Conservation (phyloP, 2,113 vertebrate species). For the Ptychochromis oligacanthus region DNA sequence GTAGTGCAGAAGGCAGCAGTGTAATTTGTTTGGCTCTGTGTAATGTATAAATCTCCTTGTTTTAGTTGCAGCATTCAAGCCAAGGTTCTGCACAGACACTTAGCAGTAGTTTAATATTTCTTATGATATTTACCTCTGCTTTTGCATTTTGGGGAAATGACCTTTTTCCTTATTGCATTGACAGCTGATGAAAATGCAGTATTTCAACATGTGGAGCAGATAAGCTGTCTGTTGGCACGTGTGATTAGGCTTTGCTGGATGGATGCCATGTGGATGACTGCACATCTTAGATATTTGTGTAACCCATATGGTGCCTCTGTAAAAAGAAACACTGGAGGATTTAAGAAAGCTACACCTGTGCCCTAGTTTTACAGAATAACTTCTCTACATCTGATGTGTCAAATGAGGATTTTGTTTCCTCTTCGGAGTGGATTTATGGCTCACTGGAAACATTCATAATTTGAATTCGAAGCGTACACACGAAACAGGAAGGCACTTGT, state of each 20-base stretch:
- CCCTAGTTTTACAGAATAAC: neutral
- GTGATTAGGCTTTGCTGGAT: neutral
- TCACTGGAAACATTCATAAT: neutral
- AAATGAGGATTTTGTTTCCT: neutral
- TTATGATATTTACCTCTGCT: neutral
- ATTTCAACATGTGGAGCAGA: neutral
- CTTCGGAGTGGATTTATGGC: neutral
- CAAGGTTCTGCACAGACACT: neutral
- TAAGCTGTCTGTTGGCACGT: neutral
- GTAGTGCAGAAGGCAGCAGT: neutral
- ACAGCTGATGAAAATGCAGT: rapidly evolving
- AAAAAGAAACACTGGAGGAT: neutral
- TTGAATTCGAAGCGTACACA: constrained; percentile 2
- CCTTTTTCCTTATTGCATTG: neutral
- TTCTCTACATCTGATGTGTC: neutral
- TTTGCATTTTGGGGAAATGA: neutral
- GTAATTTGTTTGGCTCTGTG: neutral
- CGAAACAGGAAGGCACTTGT: constrained; percentile 60
- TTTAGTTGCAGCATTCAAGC: neutral
- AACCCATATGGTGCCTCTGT: neutral
- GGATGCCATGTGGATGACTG: neutral
- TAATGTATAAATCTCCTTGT: neutral
- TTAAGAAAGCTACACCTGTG: neutral
- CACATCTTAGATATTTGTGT: neutral
- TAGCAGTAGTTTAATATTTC: neutral